Evolutionary conservation across 2,113 vertebrate species (phyloP), one percentile per base, ranked within the genome.

Genomic region (Mustela nigripes): DNA sequence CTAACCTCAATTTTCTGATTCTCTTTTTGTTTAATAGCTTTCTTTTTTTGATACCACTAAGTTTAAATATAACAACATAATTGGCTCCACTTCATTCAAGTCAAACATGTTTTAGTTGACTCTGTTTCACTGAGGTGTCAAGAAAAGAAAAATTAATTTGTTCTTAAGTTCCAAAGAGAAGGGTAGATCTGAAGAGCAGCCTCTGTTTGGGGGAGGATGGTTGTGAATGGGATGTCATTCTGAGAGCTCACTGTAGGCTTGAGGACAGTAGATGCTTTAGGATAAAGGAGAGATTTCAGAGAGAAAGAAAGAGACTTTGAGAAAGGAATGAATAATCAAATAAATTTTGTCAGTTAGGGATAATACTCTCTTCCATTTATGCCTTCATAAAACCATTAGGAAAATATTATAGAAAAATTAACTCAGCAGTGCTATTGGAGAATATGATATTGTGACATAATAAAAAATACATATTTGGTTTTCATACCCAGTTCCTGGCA

Each of bases 121-220:
- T 74, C 24, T 21, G 18, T 87, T 67, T 94, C 63, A 69, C 14
- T 56, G 19, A 95, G 50, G 24, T 95, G 81, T 90, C 18, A 56
- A 42, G 42, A 12, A 65, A 86, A 48, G 45, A 36, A 86, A 90
- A 58, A 76, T 11, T 22, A 53, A 90, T 87, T 74, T 85, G 28
- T 89, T 93, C 9, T 95, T 81, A 79, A 78, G 11, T 91, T 94
- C 33, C 73, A n/a, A 94, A 69, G 53, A 71, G 73, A 26, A 92
- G 21, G 53, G 14, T 60, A 36, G 14, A 74, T 78, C 18, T n/a
- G 31, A 62, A 91, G 26, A 65, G 14, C 7, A 63, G 26, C 42
- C 12, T 82, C 82, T 79, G 45, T 86, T 96, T 36, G 56, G 90
- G 0, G 50, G 31, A 82, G 36, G 69, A 18, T 91, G 48, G 28